Evolutionary conservation across 2,888 invertebrate genomes (phyloP), one percentile per base, ranked within the genome.

Genomic region (Meliscaeva auricollis): DNA sequence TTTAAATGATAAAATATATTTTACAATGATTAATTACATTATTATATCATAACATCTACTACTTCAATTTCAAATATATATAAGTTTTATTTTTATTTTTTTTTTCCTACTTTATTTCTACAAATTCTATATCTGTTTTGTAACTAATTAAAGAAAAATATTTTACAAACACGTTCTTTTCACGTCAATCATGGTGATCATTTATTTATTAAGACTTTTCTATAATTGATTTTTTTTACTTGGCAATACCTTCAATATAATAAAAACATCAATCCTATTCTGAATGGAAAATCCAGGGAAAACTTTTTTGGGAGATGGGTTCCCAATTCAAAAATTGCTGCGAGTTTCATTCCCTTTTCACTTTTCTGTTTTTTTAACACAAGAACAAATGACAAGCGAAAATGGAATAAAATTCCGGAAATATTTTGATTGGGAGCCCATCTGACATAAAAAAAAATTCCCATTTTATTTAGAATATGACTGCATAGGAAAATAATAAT

Each of bases 11-110:
- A 76, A 58, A 58, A 58, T 35, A 48, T 56, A 66, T 46, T 38
- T 68, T 68, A 73, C 72, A 79, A 66, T 64, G 17, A 17, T 50
- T 69, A 70, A 26, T 52, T 52, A 69, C 26, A 30, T 30, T 30
- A 52, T 38, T 22, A 30, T 32, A 41, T 46, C 20, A 75, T 52
- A 72, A 60, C 58, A 35, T 60, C 81, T 44, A 46, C 76, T 76
- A 81, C 22, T 15, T 74, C 44, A 44, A 54, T 77, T 66, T 52
- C 41, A 64, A 62, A 62, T 68, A 64, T 32, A 70, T 76, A 26
- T 46, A n/a, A n/a, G 44, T 44, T 22, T 32, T 44, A 35, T 32
- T 46, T 44, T 26, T 20, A 44, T 44, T 17, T 48, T 48, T 52
- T 3, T 11, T 13, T 32, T 48, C 7, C 32, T 64, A 64, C 48